Percentiles rank a stretch among this genome's conserved stretches.
Evolutionary conservation across 2,113 vertebrate species (phyloP).

Genomic region (Cryptotis parvus): DNA sequence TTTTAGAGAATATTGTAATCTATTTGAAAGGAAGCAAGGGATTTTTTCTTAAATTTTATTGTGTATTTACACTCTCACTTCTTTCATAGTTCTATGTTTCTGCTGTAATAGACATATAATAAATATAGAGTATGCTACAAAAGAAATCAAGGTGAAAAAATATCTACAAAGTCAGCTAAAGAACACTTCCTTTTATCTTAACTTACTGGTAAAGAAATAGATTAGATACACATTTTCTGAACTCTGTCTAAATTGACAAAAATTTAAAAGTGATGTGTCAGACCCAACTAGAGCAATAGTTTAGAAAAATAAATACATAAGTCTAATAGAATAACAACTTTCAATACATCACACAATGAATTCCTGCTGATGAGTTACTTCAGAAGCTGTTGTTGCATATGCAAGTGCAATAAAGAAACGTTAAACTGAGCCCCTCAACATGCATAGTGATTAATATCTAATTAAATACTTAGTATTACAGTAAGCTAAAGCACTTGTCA

Average conservation of each 20-base stretch:
- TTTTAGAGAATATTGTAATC: slow-evolving; percentile 43
- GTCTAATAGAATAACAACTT: slow-evolving; percentile 43
- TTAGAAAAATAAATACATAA: slow-evolving; percentile 44
- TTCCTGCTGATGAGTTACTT: not conserved
- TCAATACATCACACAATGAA: slow-evolving; percentile 4
- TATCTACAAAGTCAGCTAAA: slow-evolving; percentile 55
- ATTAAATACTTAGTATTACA: not conserved
- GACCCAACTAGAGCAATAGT: not conserved
- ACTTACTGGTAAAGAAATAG: slow-evolving; percentile 27
- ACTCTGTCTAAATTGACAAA: slow-evolving; percentile 50
- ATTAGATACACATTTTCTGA: slow-evolving; percentile 64
- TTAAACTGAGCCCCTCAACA: not conserved
- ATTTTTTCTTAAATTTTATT: slow-evolving; percentile 33
- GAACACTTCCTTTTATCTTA: slow-evolving; percentile 54
- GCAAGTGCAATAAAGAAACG: not conserved
- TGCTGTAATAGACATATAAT: slow-evolving; percentile 64
- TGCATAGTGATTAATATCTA: not conserved
- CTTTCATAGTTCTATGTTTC: slow-evolving; percentile 54
- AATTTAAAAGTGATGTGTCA: slow-evolving; percentile 31
- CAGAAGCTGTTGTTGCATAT: not conserved
- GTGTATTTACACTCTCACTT: slow-evolving; percentile 45
- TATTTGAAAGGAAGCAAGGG: not conserved
- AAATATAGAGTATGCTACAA: slow-evolving; percentile 34
- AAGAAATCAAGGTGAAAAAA: slow-evolving; percentile 71
- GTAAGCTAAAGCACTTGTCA: not conserved